Base-by-base conservation (phyloP, 2,797 vertebrate genomes). In the Mareca penelope region DNA sequence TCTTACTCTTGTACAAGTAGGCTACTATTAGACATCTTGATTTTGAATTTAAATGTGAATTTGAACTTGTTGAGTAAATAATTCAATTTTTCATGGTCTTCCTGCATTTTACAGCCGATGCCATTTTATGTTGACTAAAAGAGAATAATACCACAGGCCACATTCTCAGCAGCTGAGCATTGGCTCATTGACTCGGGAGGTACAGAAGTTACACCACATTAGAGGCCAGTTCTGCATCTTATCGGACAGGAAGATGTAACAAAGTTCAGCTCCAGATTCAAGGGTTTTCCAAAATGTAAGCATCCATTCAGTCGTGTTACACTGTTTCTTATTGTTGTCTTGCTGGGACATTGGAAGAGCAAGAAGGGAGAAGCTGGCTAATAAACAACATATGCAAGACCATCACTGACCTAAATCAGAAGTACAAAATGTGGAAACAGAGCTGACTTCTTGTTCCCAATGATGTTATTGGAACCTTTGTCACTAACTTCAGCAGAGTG, bases 1-100 rank as follows among this genome's bases (percentile, higher is more conserved):
- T 88, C 10, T 75, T 40, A 57, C 3, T 57, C 17, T 56, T 68
- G 16, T 48, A 67, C 39, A 77, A 90, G 52, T 28, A 7, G 7
- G 5, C 4, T 78, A 9, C 7, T 1, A 2, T 39, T 81, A 40
- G 15, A 64, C 70, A 79, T 29, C 14, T 79, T 52, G 24, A 42
- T 85, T 82, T 78, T 81, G 16, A 72, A 80, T 68, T 68, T 33
- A 31, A 16, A 33, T 55, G 15, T 64, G 70, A 72, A 90, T 77
- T 80, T 69, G 44, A 85, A 70, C 35, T 70, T 88, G 4, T 69
- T 10, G n/a, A 60, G 29, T 67, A n/a, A 21, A 26, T 24, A 48
- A 55, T 80, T 72, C 48, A 3, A 9, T 63, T 80, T 77, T 48
- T 80, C 16, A 37, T 40, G 18, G 7, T 28, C 18, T 85, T 78